A percentile compares a stretch with the other conserved stretches of the same genome.
phyloP scores from a whole-genome alignment of 2,797 vertebrate species.

The Zenarchopterus dispar region DNA sequence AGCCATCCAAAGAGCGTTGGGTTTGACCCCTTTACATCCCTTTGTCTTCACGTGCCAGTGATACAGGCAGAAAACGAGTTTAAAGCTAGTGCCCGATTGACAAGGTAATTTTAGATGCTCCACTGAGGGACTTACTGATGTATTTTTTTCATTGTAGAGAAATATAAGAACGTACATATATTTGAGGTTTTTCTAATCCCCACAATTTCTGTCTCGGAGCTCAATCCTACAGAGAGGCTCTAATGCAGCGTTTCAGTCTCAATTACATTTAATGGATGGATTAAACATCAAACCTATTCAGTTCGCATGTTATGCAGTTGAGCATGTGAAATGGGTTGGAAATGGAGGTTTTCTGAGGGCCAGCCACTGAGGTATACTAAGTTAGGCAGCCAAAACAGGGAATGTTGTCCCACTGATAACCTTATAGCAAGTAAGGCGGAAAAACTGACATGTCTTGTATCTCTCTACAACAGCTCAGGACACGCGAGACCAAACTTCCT shows the following conservation, averaged over 20 bases:
- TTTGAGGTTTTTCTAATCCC: slow-evolving; percentile 70
- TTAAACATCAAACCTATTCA: slow-evolving; percentile 69
- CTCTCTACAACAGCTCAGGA: slow-evolving; percentile 60
- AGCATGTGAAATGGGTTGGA: slow-evolving; percentile 62
- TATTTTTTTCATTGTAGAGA: slow-evolving; percentile 44
- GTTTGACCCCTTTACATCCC: slow-evolving; percentile 66
- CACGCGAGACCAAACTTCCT: neutral
- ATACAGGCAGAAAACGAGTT: slow-evolving; percentile 50
- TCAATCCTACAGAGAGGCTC: slow-evolving; percentile 62
- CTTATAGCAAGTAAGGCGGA: slow-evolving; percentile 58
- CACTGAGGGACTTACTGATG: slow-evolving; percentile 43
- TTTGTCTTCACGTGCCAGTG: slow-evolving; percentile 53
- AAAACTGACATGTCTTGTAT: slow-evolving; percentile 60
- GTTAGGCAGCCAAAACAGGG: slow-evolving; percentile 57
- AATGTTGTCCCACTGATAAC: slow-evolving; percentile 60
- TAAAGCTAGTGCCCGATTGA: slow-evolving; percentile 61
- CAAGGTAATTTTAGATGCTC: slow-evolving; percentile 74
- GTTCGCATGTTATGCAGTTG: slow-evolving; percentile 49
- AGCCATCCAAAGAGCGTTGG: slow-evolving; percentile 65
- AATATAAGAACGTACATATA: slow-evolving; percentile 53
- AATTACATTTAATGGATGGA: slow-evolving; percentile 72
- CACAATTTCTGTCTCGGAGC: slow-evolving; percentile 65
- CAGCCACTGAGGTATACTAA: slow-evolving; percentile 39
- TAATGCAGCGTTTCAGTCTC: slow-evolving; percentile 71
- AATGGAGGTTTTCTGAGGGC: slow-evolving; percentile 50